These are phyloP conservation scores for Pachypeltis micranthus DNA, from an alignment of 1,140 invertebrate species.

Conservation along the genomic window DNA sequence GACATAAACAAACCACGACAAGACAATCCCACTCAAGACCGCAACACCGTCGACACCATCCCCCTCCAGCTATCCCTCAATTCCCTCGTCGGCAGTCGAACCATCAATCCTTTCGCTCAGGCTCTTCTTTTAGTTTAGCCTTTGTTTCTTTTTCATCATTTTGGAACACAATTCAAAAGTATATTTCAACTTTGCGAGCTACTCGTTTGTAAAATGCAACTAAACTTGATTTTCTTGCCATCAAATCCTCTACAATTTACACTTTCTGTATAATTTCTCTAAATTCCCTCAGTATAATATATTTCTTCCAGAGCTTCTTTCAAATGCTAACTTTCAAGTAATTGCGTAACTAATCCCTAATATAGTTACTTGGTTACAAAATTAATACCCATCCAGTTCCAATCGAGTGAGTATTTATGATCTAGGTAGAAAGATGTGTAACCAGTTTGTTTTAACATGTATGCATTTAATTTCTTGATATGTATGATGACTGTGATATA, in stretches of 20 bases:
- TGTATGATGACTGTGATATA: too few species aligned
- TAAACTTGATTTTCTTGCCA: not conserved
- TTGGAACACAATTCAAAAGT: not conserved
- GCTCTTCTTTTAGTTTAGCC: not conserved
- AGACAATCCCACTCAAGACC: not conserved
- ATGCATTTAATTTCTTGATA: too few species aligned
- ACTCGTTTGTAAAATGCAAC: not conserved
- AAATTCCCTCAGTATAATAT: not conserved
- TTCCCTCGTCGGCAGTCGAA: not conserved
- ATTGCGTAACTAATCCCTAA: not conserved
- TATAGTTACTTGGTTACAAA: not conserved
- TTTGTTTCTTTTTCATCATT: not conserved
- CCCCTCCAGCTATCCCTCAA: not conserved
- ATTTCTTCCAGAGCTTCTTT: not conserved
- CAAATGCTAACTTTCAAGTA: too few species aligned
- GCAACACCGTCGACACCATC: not conserved
- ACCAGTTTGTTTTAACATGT: too few species aligned
- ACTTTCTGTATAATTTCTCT: too few species aligned
- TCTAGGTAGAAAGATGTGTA: not conserved
- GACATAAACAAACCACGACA: not conserved
- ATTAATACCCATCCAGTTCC: not conserved
- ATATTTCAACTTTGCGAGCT: constrained; percentile 1
- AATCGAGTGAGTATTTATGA: not conserved
- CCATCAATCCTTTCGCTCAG: not conserved
- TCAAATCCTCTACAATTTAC: not conserved